Base-by-base conservation (phyloP, 2,888 invertebrate genomes). In the Melanargia galathea region DNA sequence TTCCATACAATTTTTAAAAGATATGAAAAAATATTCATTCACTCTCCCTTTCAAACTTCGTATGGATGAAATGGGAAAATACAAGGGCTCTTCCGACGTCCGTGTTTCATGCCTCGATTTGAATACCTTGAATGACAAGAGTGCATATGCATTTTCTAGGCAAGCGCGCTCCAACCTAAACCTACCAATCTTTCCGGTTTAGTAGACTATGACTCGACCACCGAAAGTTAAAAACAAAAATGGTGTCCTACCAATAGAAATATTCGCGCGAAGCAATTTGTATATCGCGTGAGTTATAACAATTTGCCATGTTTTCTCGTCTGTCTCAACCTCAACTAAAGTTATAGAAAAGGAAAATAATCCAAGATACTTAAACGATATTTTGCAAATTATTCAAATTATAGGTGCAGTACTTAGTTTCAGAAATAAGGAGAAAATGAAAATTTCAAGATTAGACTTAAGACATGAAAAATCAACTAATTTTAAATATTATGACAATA, bases 281-380 rank as follows among this genome's bases (percentile, higher is more conserved):
- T 33, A 2, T 16, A 33, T 51, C 51, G 51, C 51, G 51, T 51
- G 51, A 51, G 18, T 30, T 18, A 30, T 33, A 51, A 30, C 51
- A 51, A 33, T 51, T n/a, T 33, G 18, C 33, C 16, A n/a, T 16
- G 33, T 51, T 49, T 30, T 49, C 33, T 51, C 16, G 16, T 18
- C 10, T 51, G 30, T 18, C 33, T 33, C 51, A 11, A 33, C 51
- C 30, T 18, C 16, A 16, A 18, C 49, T 51, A 10, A 16, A 16
- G 30, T 10, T 16, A n/a, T 10, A 49, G 11, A 49, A 10, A 49
- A 22, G 11, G 45, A 46, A 46, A 46, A 46, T 13, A 20, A 46
- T 22, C 22, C 2, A 20, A 46, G 45, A 43, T 5, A n/a, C n/a
- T n/a, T n/a, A 46, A 11, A 18, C 22, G 20, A 46, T 11, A 7